phyloP scores from a whole-genome alignment of 2,113 vertebrate species.

The Podocnemis expansa region DNA sequence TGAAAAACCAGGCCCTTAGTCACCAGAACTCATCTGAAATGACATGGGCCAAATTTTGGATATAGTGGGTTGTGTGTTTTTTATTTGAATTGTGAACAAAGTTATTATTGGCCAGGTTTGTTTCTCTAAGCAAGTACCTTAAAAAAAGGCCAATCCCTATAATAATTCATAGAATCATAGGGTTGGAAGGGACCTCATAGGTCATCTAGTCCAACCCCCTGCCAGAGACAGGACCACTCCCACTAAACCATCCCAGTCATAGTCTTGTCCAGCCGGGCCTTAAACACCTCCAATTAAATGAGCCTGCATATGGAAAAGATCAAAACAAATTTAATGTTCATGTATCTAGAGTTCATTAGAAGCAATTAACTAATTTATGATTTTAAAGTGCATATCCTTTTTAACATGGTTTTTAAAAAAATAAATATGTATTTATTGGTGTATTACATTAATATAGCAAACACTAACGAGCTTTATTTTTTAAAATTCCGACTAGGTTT shows the following conservation, averaged over 20 bases:
- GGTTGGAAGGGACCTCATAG: too few relatives aligned
- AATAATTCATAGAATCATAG: too few relatives aligned
- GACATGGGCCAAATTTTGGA: not conserved
- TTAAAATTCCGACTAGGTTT: not conserved
- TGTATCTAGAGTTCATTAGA: not conserved
- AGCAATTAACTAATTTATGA: not conserved
- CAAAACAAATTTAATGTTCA: not conserved
- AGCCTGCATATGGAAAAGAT: not conserved
- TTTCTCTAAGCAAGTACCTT: not conserved
- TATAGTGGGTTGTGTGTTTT: not conserved
- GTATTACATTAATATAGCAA: not conserved
- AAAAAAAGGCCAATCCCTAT: not conserved
- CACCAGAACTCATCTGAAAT: not conserved
- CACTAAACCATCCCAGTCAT: too few relatives aligned
- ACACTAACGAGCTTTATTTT: not conserved
- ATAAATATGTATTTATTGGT: not conserved
- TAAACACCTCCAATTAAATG: too few relatives aligned
- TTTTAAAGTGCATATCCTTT: not conserved
- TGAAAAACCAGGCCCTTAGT: not conserved
- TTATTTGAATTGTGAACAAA: not conserved
- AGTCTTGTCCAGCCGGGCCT: too few relatives aligned
- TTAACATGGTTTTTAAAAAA: not conserved
- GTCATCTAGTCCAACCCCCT: too few relatives aligned
- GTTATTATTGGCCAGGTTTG: not conserved
- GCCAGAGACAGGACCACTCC: too few relatives aligned